These are phyloP conservation scores for Psilopogon haemacephalus DNA, from an alignment of 2,113 vertebrate genomes.

Conservation along the genomic window DNA sequence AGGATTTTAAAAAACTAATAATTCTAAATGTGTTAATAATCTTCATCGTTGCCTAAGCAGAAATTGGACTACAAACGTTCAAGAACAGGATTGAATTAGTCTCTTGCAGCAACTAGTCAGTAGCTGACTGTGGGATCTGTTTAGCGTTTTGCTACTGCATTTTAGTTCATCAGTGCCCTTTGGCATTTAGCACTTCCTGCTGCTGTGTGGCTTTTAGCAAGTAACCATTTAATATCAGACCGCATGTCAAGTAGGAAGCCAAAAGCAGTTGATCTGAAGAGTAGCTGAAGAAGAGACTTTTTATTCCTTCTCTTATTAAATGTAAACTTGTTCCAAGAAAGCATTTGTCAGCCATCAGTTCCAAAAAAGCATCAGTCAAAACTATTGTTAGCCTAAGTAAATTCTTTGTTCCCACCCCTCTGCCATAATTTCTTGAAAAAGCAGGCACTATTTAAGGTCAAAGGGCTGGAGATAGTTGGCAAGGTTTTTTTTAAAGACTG, in stretches of 20 bases:
- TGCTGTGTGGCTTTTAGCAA: conserved; percentile 13
- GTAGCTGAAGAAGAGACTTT: neutral
- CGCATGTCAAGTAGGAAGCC: neutral
- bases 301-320: neutral
- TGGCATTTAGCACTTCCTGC: conserved; percentile 57
- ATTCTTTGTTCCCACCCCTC: neutral
- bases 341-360: neutral
- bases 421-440: neutral
- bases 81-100: neutral
- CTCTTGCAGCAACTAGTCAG: neutral
- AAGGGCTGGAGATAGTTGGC: neutral
- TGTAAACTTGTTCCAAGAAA: neutral
- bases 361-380: neutral
- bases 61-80: neutral
- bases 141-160: neutral
- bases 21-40: neutral
- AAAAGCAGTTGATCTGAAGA: neutral
- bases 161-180: conserved; percentile 36
- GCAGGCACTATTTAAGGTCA: neutral
- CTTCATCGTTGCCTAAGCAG: neutral
- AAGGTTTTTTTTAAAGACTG: neutral
- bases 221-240: conserved; percentile 45
- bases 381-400: neutral
- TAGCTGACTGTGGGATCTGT: neutral
- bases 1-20: neutral